phyloP scores from a whole-genome alignment of 2,113 vertebrate genomes.

The Halcyon senegalensis region DNA sequence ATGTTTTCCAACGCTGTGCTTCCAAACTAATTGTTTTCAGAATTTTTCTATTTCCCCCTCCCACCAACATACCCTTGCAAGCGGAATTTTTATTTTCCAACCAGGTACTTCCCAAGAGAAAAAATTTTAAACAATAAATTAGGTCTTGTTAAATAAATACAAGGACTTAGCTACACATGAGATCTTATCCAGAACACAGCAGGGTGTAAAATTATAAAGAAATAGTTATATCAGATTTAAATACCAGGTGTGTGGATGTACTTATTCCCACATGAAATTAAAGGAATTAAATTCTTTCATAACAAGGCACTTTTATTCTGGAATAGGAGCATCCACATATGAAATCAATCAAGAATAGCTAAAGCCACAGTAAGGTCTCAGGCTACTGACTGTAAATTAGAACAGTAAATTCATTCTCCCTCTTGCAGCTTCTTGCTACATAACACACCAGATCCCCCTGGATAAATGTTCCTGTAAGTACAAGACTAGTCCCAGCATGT shows the following conservation, averaged over 20 bases:
- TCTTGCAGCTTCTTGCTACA: neutral
- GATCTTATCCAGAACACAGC: neutral
- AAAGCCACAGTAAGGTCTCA: slow-evolving; percentile 21
- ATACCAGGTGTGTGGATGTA: slow-evolving; percentile 27
- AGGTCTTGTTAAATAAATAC: neutral
- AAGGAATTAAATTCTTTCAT: slow-evolving; percentile 12
- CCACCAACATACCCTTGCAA: neutral
- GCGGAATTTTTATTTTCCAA: neutral
- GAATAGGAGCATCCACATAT: slow-evolving; percentile 38
- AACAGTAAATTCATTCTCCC: slow-evolving; percentile 35
- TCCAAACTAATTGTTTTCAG: neutral
- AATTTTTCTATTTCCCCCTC: neutral
- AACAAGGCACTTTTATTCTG: slow-evolving; percentile 51
- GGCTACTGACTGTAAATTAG: slow-evolving; percentile 31
- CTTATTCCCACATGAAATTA: slow-evolving; percentile 26
- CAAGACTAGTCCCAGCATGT: neutral
- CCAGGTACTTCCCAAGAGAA: neutral
- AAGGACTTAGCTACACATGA: neutral
- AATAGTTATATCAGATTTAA: neutral
- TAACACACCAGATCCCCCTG: neutral
- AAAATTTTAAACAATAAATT: neutral
- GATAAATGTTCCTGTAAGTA: slow-evolving; percentile 9
- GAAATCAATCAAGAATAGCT: slow-evolving; percentile 43
- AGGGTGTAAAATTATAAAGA: neutral
- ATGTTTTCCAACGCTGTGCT: neutral